Base-by-base conservation (phyloP, 2,797 vertebrate species). In the Gallinago nigripennis region DNA sequence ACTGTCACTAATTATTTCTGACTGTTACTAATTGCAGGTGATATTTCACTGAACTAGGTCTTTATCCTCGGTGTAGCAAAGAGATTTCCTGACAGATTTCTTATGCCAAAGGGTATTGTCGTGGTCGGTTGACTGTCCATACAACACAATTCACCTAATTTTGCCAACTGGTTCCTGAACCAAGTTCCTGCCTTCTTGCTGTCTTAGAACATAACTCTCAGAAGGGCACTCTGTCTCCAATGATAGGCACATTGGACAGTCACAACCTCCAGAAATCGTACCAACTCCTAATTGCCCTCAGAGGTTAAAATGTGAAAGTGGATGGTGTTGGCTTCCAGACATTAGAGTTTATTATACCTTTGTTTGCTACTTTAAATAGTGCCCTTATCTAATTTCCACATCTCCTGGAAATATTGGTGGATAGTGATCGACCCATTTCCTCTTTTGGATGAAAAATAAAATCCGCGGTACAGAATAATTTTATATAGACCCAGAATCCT, bases 71-170 rank as follows among this genome's bases (percentile, higher is more conserved):
- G 3, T 57, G 33, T 28, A 71, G 11, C 6, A 31, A 66, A 77
- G 35, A 27, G 6, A 76, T 53, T 56, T 66, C 39, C 16, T 53
- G 5, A 45, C 28, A 43, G 13, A 69, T 51, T 88, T 73, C 50
- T 81, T 31, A 45, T 15, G 33, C 11, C 19, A 51, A 54, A 75
- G 86, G 14, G 3, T 17, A 46, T 37, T 46, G 21, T 37, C 3
- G 0, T 64, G 10, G 45, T 82, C 60, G 2, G 4, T 16, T 66
- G n/a, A 33, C 28, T 24, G 16, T n/a, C 21, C 21, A 4, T 39
- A 13, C 19, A 71, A 35, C 1, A 18, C 6, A 73, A 31, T 79
- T 33, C 1, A 45, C 0, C 0, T 35, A 31, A 82, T 73, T 87
- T 85, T 73, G 75, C 28, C 14, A 30, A 10, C 9, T 68, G 12